Evolutionary conservation across 2,797 vertebrate genomes (phyloP).

Genomic region (Urosaurus nigricauda): DNA sequence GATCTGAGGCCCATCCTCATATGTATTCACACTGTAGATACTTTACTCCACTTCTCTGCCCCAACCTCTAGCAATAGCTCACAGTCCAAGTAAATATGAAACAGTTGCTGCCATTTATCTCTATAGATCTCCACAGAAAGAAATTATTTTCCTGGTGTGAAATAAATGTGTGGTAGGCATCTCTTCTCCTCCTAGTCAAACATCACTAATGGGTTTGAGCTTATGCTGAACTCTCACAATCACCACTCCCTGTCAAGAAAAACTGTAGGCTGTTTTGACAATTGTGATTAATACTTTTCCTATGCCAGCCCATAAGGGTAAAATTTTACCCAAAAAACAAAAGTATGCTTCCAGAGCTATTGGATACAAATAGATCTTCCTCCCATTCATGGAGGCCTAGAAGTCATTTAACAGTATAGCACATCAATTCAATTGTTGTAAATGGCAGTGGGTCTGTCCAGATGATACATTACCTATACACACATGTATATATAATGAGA

Average conservation of each 20-base stretch:
- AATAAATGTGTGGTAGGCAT: neutral
- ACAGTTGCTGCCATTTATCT: neutral
- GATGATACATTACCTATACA: neutral
- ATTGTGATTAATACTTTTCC: neutral
- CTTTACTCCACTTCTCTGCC: slow-evolving; percentile 25
- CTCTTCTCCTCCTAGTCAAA: neutral
- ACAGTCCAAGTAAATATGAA: neutral
- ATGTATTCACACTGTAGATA: rapidly evolving
- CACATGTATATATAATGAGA: neutral
- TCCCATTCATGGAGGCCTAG: too few relatives aligned
- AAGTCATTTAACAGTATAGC: too few relatives aligned
- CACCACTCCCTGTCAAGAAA: neutral
- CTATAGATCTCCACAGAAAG: slow-evolving; percentile 1
- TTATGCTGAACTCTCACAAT: neutral
- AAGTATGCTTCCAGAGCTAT: neutral
- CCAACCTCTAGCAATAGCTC: neutral
- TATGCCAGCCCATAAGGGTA: neutral
- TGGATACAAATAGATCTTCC: neutral
- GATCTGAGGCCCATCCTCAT: slow-evolving; percentile 28
- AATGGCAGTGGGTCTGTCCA: neutral
- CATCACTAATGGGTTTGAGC: neutral
- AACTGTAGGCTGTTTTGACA: neutral
- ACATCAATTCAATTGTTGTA: neutral
- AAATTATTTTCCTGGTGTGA: rapidly evolving
- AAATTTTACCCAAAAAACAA: neutral